Percentiles rank a stretch among this genome's conserved stretches.
These are phyloP conservation scores for Agrotis exclamationis DNA, from an alignment of 2,888 invertebrate species.

Conservation along the genomic window DNA sequence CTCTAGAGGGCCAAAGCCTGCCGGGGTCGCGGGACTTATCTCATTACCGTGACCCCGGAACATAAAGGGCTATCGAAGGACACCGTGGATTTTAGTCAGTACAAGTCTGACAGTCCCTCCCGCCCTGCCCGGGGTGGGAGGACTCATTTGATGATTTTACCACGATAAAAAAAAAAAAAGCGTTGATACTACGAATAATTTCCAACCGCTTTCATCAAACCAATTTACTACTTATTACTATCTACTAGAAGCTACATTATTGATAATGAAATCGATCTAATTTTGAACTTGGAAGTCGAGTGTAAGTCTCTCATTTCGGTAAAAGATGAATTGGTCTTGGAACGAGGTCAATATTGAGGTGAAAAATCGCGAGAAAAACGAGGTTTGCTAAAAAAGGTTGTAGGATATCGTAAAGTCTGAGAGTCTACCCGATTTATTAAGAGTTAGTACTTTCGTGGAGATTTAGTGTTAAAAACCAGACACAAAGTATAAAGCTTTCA, in stretches of 20 bases:
- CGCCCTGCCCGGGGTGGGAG: no score
- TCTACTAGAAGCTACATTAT: conserved; percentile 3
- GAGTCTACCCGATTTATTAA: conserved; percentile 6
- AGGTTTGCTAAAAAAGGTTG: conserved; percentile 10
- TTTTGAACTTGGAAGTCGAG: not conserved
- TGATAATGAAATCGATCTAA: conserved; percentile 2
- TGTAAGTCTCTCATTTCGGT: conserved; percentile 8
- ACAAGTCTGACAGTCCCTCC: no score
- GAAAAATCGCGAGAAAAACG: conserved; percentile 11
- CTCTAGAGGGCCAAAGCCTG: no score
- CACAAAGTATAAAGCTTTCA: conserved; percentile 5
- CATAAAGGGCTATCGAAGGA: no score
- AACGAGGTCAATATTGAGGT: conserved; percentile 11
- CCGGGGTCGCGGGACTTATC: no score
- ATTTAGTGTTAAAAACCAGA: conserved; percentile 13
- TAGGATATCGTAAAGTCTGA: conserved; percentile 9
- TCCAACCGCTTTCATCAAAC: not conserved
- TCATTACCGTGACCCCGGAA: no score
- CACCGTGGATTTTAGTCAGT: no score
- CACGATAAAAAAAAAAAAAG: no score
- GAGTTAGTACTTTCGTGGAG: not conserved
- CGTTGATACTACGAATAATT: not conserved
- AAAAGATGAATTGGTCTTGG: conserved; percentile 17
- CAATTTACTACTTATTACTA: conserved; percentile 9
- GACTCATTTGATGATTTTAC: no score